Conservation (phyloP, 2,797 vertebrate genomes). For the Cirrhinus mrigala region DNA sequence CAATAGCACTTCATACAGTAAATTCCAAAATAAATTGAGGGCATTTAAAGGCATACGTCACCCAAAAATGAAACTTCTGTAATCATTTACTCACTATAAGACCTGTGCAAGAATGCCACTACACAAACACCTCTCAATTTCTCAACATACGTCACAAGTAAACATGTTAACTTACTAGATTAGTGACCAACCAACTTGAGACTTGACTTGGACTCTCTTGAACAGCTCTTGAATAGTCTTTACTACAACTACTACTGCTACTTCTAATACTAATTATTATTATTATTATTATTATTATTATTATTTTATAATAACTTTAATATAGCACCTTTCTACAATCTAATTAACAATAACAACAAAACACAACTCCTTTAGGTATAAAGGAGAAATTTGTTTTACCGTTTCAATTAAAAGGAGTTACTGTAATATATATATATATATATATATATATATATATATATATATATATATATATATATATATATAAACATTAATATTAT, state of each 20-base stretch:
- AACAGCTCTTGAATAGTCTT: neutral
- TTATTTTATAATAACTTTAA: neutral
- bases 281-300: neutral
- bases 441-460: too few species aligned
- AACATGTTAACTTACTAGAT: neutral
- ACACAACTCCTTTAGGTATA: neutral
- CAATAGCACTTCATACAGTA: neutral
- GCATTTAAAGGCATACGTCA: neutral
- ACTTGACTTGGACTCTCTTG: neutral
- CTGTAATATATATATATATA: too few species aligned
- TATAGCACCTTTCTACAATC: neutral
- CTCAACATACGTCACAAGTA: neutral
- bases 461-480: too few species aligned
- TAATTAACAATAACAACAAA: neutral
- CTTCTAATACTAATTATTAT: neutral
- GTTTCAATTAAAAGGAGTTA: neutral
- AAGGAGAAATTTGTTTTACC: neutral
- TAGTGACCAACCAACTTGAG: neutral
- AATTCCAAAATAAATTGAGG: neutral
- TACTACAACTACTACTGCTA: neutral
- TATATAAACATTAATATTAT: too few species aligned
- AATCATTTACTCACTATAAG: neutral
- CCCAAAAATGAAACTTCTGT: neutral
- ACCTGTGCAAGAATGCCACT: neutral
- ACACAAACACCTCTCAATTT: neutral